Evolutionary conservation across 2,888 invertebrate genomes (phyloP).

Genomic region (Lasioglossum figueresi): DNA sequence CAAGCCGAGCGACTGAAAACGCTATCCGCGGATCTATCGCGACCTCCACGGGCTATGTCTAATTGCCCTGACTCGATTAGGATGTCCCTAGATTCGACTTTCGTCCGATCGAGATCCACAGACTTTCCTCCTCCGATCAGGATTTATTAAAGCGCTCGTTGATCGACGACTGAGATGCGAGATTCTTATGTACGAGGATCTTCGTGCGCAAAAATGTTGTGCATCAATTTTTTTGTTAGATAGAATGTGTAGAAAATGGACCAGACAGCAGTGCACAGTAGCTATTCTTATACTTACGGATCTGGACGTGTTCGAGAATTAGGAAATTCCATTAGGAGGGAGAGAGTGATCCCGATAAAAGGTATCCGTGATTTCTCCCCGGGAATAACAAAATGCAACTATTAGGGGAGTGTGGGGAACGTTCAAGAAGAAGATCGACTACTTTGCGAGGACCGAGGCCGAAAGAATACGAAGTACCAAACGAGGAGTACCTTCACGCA

Average conservation of each 20-base stretch:
- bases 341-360: constrained; percentile 6
- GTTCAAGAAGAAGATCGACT: constrained; percentile 29
- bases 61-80: constrained; percentile 67
- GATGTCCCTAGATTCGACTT: constrained; percentile 30
- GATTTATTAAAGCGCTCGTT: neutral
- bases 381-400: constrained; percentile 31
- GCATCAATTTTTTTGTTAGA: neutral
- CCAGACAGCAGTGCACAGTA: neutral
- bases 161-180: neutral
- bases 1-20: constrained; percentile 13
- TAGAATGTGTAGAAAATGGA: no score
- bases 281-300: neutral
- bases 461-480: constrained; percentile 54
- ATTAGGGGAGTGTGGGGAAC: neutral
- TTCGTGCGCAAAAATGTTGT: neutral
- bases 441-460: constrained; percentile 45
- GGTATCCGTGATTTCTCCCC: neutral
- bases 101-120: neutral
- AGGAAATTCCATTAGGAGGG: constrained; percentile 7
- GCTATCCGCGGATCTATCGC: constrained; percentile 63
- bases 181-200: neutral
- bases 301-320: neutral
- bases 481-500: constrained; percentile 54
- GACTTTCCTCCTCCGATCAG: neutral
- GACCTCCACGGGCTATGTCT: constrained; percentile 68